Conservation (phyloP, 1,140 invertebrate genomes). For the Zaprionus tsacasi region DNA sequence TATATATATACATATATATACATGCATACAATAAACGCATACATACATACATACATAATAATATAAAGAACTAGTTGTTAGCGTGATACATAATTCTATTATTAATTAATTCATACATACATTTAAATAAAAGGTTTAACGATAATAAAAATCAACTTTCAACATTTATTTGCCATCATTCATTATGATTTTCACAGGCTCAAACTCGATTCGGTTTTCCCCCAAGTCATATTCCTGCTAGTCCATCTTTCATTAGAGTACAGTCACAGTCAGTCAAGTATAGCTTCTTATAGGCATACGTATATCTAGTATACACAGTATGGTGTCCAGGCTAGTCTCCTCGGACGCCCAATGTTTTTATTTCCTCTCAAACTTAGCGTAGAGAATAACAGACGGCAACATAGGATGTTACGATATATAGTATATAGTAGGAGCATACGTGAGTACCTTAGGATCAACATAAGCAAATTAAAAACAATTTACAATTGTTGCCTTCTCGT, state of each 20-base stretch:
- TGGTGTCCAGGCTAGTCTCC: conserved; percentile 35
- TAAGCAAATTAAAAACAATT: conserved; percentile 16
- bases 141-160: conserved; percentile 48
- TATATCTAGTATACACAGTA: conserved; percentile 17
- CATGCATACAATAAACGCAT: conserved; percentile 41
- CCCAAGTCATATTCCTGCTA: background rate
- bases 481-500: conserved; percentile 37
- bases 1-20: conserved; percentile 59
- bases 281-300: conserved; percentile 16
- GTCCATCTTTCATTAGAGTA: background rate
- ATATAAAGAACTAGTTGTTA: conserved; percentile 70
- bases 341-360: background rate
- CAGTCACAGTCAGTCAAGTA: conserved; percentile 33
- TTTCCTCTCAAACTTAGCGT: conserved; percentile 1
- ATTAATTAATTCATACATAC: conserved; percentile 73
- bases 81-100: conserved; percentile 75
- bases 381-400: conserved; percentile 6
- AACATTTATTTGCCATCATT: conserved; percentile 27
- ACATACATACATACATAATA: conserved; percentile 46
- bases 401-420: conserved; percentile 26
- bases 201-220: background rate
- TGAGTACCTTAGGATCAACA: conserved; percentile 73
- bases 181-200: conserved; percentile 5
- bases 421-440: conserved; percentile 55
- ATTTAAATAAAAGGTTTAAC: conserved; percentile 59